phyloP scores from a whole-genome alignment of 37 sponge, comb jelly and placozoan species.

The Agelas oroides region DNA sequence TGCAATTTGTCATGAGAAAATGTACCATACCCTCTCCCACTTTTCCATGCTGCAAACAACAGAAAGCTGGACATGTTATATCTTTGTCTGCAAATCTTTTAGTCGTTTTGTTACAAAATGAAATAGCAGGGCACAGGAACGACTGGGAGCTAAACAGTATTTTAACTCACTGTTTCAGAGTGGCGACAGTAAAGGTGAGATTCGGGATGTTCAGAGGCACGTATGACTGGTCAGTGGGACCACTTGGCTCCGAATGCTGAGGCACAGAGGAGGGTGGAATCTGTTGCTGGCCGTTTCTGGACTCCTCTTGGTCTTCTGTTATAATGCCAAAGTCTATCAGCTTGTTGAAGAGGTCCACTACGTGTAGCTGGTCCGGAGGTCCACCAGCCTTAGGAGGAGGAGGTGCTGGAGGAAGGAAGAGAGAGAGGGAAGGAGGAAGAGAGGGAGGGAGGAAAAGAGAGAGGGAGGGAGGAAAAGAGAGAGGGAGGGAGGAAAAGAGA shows the following conservation, averaged over 20 bases:
- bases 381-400: neutral
- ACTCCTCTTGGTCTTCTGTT: neutral
- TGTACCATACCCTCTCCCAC: too few species aligned
- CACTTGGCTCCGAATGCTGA: neutral
- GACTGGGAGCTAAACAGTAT: too few species aligned
- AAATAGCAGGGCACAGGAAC: too few species aligned
- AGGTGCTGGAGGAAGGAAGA: neutral
- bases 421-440: neutral
- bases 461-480: too few species aligned
- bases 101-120: too few species aligned
- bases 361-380: neutral
- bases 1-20: too few species aligned
- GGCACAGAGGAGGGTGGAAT: neutral
- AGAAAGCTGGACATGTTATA: too few species aligned
- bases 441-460: too few species aligned
- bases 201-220: constrained; percentile 43
- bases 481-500: too few species aligned
- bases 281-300: neutral
- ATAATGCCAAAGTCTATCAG: constrained; percentile 31
- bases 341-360: constrained; percentile 14
- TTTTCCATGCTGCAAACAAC: too few species aligned
- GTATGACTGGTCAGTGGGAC: neutral
- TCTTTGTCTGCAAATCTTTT: too few species aligned
- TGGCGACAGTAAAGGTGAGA: constrained; percentile 49
- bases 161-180: constrained; percentile 65